Conservation (phyloP, 2,888 invertebrate species). For the Netelia inedita region DNA sequence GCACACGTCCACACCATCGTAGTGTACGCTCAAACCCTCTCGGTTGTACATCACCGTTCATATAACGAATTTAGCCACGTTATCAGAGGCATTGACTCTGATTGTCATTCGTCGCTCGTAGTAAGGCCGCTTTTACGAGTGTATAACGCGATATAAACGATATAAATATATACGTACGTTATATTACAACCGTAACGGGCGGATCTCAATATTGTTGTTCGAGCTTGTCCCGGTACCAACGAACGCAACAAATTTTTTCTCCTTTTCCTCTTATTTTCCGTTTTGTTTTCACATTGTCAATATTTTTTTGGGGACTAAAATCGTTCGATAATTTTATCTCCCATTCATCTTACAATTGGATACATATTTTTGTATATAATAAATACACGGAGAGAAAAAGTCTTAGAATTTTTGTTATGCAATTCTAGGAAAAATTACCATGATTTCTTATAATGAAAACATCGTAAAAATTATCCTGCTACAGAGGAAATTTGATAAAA, state of each 20-base stretch:
- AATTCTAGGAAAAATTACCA: no score
- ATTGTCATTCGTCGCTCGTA: slow-evolving; percentile 39
- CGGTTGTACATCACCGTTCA: slow-evolving; percentile 26
- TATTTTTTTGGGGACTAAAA: background rate
- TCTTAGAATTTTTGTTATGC: no score
- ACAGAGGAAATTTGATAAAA: no score
- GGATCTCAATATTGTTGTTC: slow-evolving; percentile 50
- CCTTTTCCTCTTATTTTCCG: background rate
- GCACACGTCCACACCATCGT: slow-evolving; percentile 10
- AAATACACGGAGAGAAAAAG: no score
- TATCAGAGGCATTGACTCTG: slow-evolving; percentile 71
- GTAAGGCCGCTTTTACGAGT: slow-evolving; percentile 24
- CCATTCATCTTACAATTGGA: background rate
- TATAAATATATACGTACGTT: background rate
- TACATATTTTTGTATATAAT: background rate
- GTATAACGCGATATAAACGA: background rate
- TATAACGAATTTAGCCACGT: slow-evolving; percentile 64
- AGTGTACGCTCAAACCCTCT: background rate
- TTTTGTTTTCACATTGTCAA: background rate
- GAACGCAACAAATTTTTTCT: background rate
- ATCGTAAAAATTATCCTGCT: no score
- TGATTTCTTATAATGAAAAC: no score
- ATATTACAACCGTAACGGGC: slow-evolving; percentile 14
- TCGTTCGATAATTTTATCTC: background rate
- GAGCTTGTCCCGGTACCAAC: slow-evolving; percentile 35